Base-by-base conservation (phyloP, 2,113 vertebrate genomes). In the Carassius gibelio region DNA sequence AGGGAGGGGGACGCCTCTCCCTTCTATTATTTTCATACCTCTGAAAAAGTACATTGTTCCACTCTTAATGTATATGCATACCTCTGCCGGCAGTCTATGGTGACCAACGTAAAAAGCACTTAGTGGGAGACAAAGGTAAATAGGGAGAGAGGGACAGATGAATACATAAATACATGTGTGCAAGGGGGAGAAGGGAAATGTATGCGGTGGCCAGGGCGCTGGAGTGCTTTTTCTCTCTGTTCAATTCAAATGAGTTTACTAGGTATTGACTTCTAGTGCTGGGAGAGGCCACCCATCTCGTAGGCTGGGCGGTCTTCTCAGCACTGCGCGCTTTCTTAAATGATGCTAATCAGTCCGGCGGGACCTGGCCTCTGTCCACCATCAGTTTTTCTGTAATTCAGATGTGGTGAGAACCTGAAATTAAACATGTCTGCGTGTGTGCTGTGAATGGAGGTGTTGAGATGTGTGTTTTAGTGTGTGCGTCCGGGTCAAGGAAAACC, bases 321-420 rank as follows among this genome's bases (percentile, higher is more conserved):
- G 72, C 94, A 94, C 91, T 91, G 95, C 94, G 94, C 95, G 93
- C 95, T 96, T 97, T 96, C 96, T 97, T 97, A 97, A 97, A 96
- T 95, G 96, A 97, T 95, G 96, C 96, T 98, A 97, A 98, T 98
- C 97, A 97, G 97, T 96, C 97, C 96, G 55, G 94, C 94, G 97
- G 96, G 97, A 95, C 95, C 93, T 95, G 96, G 95, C 96, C 96
- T 94, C 94, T 95, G 94, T 96, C 95, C 95, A 95, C 90, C 96
- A 94, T 96, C 96, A 95, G 95, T 93, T 94, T 84, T 94, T 95
- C 95, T 94, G 93, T 96, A 95, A 97, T 96, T 97, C 96, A 96
- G 95, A 97, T 96, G 94, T 97, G 96, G 95, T 93, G 96, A 96
- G 96, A 96, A 97, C 96, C 96, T 96, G 95, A 96, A 96, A 96